These are phyloP conservation scores for Ianthella basta DNA, from an alignment of 37 sponge, comb jelly and placozoan species.

Conservation along the genomic window DNA sequence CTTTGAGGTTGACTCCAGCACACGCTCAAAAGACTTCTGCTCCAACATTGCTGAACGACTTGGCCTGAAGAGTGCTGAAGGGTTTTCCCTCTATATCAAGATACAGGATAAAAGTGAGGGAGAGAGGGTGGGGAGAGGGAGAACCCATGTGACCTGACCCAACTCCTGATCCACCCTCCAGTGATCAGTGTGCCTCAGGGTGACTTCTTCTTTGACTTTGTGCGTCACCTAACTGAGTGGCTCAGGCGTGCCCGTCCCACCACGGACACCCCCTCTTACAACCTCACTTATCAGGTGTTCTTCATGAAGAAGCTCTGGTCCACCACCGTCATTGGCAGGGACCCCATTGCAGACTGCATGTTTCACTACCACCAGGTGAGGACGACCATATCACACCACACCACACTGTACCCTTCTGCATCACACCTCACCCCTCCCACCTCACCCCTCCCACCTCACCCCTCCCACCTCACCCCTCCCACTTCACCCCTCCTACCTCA, in stretches of 20 bases:
- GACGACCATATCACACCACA: too few relatives aligned
- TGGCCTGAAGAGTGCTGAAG: slow-evolving; percentile 76
- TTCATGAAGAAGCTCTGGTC: slow-evolving; percentile 98
- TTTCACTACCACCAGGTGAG: slow-evolving; percentile 93
- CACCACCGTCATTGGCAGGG: slow-evolving; percentile 83
- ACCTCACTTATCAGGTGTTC: slow-evolving; percentile 87
- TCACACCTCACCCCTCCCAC: too few relatives aligned
- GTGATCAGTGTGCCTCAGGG: slow-evolving; percentile 97
- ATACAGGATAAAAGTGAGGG: slow-evolving; percentile 84
- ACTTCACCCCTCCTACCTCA: slow-evolving; percentile 57
- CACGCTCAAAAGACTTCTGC: slow-evolving; percentile 87
- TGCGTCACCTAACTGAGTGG: slow-evolving; percentile 94
- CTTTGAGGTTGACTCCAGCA: slow-evolving; percentile 93
- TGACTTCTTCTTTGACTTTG: slow-evolving; percentile 98
- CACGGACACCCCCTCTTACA: slow-evolving; percentile 50
- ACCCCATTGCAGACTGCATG: slow-evolving; percentile 83
- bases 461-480: too few relatives aligned
- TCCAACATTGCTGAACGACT: slow-evolving; percentile 74
- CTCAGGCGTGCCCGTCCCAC: slow-evolving; percentile 68
- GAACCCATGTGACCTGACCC: too few relatives aligned
- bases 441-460: too few relatives aligned
- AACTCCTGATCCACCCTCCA: neutral
- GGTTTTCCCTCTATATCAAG: slow-evolving; percentile 92
- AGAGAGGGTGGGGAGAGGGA: too few relatives aligned
- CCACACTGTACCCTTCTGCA: too few relatives aligned